Base-by-base conservation (phyloP, 1,140 invertebrate species). In the Notospermus geniculatus region DNA sequence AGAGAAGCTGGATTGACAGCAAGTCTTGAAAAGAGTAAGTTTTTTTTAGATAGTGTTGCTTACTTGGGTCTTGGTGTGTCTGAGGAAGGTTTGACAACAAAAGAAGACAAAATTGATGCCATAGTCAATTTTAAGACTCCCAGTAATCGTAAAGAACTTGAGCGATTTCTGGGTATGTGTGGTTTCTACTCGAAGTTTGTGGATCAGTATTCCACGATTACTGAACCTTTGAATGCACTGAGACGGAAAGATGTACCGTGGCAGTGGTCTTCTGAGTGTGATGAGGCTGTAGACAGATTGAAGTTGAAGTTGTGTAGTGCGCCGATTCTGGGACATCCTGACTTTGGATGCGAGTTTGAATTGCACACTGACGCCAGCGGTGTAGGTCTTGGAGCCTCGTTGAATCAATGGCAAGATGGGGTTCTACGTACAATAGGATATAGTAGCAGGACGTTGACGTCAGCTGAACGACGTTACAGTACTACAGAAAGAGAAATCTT, bases 1-100 rank as follows among this genome's bases (percentile, higher is more conserved):
- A n/a, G 36, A 23, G 57, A 59, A 22, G 66, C 60, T 28, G 55
- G 30, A 13, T 63, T 85, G 5, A 83, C 78, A 19, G 67, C 84
- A 2, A 84, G 81, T 29, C 64, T 79, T 4, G 60, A 72, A 56
- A 83, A 84, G 71, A 79, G 72, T 41, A 60, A 78, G 36, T 83
- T 85, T 64, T 76, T 71, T 28, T 58, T 72, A 52, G 62, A 46
- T 2, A n/a, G 45, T 27, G 54, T 68, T 2, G 39, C 53, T 7
- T 70, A 65, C 43, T 41, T 73, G 2, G 72, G 71, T 9, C 63
- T 69, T 32, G 30, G 52, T 15, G 60, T 77, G 13, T 50, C 46
- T 50, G 46, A 50, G n/a, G n/a, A 7, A 9, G 46, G 46, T 50
- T 7, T 50, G 4, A 7, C 46, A 19, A n/a, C 46, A 7, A 27